phyloP scores from a whole-genome alignment of 2,888 invertebrate genomes.

The Brachyopa scutellaris region DNA sequence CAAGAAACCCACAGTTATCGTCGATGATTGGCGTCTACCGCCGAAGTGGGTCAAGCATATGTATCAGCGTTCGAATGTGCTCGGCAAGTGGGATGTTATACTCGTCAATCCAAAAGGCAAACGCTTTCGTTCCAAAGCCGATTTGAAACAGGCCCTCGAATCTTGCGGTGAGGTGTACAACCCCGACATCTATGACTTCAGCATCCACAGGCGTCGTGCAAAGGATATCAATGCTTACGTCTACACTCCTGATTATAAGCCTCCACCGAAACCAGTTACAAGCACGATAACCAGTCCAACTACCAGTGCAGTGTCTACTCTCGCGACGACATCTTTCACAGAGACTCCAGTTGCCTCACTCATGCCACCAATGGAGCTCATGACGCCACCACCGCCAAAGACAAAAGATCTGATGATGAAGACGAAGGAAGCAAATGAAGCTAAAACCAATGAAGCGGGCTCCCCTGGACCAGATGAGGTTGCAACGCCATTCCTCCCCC shows the following conservation, averaged over 20 bases:
- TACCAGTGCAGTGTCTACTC: neutral
- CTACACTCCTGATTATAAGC: constrained; percentile 80
- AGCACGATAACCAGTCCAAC: constrained; percentile 58
- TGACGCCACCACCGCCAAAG: constrained; percentile 76
- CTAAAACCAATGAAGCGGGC: neutral
- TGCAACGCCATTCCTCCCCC: constrained; percentile 11
- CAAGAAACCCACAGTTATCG: constrained; percentile 84
- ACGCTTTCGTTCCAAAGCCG: constrained; percentile 84
- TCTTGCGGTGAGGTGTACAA: constrained; percentile 82
- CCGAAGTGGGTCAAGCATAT: constrained; percentile 91
- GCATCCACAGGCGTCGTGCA: constrained; percentile 83
- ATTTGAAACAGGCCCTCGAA: constrained; percentile 82
- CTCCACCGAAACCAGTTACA: constrained; percentile 75
- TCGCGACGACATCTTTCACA: constrained; percentile 75
- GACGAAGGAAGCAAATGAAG: constrained; percentile 45
- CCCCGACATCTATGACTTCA: constrained; percentile 85
- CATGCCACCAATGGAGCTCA: constrained; percentile 78
- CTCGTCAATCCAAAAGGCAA: constrained; percentile 86
- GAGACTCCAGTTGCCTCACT: constrained; percentile 78
- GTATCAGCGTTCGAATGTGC: constrained; percentile 87
- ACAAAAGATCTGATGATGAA: constrained; percentile 31
- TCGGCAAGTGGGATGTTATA: constrained; percentile 91
- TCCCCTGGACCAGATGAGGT: neutral
- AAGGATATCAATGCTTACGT: constrained; percentile 81
- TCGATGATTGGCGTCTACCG: constrained; percentile 89